Conservation (phyloP, 2,888 invertebrate species). For the Parnassius apollo region DNA sequence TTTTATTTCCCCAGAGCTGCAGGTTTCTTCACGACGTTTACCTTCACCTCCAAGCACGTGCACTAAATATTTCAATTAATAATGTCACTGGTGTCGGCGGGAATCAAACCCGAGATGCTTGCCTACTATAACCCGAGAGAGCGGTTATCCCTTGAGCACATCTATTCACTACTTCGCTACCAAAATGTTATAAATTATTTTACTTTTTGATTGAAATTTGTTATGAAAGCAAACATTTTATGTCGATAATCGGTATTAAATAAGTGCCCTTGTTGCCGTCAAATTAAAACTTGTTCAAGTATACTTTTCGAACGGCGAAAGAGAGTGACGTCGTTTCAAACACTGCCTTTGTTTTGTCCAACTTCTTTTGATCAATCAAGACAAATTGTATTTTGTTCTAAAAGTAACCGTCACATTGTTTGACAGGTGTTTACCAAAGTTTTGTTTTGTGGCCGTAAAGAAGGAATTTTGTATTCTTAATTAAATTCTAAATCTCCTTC, state of each 20-base stretch:
- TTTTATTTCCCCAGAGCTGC: no score
- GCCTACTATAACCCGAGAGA: no score
- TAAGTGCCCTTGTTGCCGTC: slow-evolving; percentile 20
- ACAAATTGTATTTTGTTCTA: slow-evolving; percentile 74
- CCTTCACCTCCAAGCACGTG: no score
- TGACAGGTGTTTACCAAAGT: slow-evolving; percentile 63
- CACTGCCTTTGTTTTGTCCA: slow-evolving; percentile 58
- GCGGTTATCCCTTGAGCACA: no score
- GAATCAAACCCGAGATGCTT: no score
- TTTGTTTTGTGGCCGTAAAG: slow-evolving; percentile 53
- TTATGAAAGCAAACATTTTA: background rate
- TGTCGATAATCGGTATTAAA: slow-evolving; percentile 1
- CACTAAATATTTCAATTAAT: no score
- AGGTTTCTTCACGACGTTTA: no score
- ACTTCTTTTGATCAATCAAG: slow-evolving; percentile 76
- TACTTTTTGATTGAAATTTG: no score
- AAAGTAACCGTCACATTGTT: slow-evolving; percentile 63
- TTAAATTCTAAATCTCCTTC: slow-evolving; percentile 36
- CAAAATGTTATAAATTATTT: no score
- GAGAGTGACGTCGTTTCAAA: slow-evolving; percentile 53
- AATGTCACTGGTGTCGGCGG: no score
- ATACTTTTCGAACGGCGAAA: slow-evolving; percentile 31
- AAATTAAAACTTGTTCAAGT: slow-evolving; percentile 20
- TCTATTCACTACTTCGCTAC: no score
- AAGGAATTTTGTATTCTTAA: slow-evolving; percentile 58